Base-by-base conservation (phyloP, 1,140 invertebrate species). In the Choristoneura fumiferana region DNA sequence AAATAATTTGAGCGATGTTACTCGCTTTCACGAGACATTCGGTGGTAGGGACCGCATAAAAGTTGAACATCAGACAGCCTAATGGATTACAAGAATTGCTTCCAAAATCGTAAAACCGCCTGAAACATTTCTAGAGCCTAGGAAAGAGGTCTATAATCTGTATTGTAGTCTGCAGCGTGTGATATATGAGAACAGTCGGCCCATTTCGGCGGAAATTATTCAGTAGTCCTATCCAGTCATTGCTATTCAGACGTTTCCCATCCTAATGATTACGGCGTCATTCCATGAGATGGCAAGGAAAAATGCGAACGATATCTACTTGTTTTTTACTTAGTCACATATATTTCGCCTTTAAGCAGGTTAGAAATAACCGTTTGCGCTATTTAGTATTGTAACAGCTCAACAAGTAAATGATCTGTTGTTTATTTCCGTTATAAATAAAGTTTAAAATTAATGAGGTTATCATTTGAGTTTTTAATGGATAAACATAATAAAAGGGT, bases 1-100 rank as follows among this genome's bases (percentile, higher is more conserved):
- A 88, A 88, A 88, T 86, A 85, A 88, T 88, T 84, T 84, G 78
- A 86, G 83, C 75, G 79, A 84, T 80, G 76, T 78, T 82, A 76
- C 64, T 78, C 79, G 81, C 75, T 82, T 80, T 67, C 76, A 75
- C 73, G 79, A 83, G 84, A 87, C 83, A 81, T 84, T 81, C 74
- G 59, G 73, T 73, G 73, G 81, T 87, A 79, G 73, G 77, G 78
- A 67, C 71, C 71, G 68, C 73, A 86, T 88, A 84, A 88, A 88
- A 85, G 67, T 81, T 77, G 75, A 78, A 79, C 76, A 81, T 81
- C 69, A 77, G 75, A 78, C 73, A 67, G 71, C 58, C 74, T 88
- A 88, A 88, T 88, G 85, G 83, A 88, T 88, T 88, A 86, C 76
- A 83, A 80, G 77, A 85, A 80, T 78, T 78, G 76, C 74, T 68